Evolutionary conservation across 2,888 invertebrate genomes (phyloP).

Genomic region (Cheilosia urbana): DNA sequence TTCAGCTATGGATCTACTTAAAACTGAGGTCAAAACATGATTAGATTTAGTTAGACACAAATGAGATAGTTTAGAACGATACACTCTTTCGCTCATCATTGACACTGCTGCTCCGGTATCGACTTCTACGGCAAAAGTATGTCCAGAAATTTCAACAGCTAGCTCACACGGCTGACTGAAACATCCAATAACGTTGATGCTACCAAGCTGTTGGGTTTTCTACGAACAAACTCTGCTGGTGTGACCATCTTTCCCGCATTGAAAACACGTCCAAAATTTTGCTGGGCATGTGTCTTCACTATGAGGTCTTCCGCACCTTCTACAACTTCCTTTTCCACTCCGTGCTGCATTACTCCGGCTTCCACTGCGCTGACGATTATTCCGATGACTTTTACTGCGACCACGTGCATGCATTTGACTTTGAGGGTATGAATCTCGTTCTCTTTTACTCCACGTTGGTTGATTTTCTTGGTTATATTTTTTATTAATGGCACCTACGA

Average conservation of each 20-base stretch:
- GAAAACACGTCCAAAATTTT: conserved; percentile 17
- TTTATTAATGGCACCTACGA: conserved; percentile 25
- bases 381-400: conserved; percentile 21
- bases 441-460: neutral
- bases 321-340: neutral
- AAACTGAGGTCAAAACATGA: conserved; percentile 34
- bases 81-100: too few species aligned
- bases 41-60: too few species aligned
- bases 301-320: too few species aligned
- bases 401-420: conserved; percentile 2
- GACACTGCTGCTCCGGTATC: too few species aligned
- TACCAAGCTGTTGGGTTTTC: neutral
- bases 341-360: neutral
- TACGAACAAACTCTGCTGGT: conserved; percentile 19
- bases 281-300: conserved; percentile 38
- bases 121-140: too few species aligned
- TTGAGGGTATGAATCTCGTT: neutral
- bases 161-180: conserved; percentile 15
- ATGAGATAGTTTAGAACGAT: too few species aligned
- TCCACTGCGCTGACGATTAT: neutral
- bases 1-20: conserved; percentile 27
- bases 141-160: too few species aligned
- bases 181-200: conserved; percentile 18
- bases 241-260: conserved; percentile 30
- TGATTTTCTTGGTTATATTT: neutral